Percentiles rank a stretch among this genome's conserved stretches.
Conservation (phyloP, 2,797 vertebrate species). For the Periparus ater region DNA sequence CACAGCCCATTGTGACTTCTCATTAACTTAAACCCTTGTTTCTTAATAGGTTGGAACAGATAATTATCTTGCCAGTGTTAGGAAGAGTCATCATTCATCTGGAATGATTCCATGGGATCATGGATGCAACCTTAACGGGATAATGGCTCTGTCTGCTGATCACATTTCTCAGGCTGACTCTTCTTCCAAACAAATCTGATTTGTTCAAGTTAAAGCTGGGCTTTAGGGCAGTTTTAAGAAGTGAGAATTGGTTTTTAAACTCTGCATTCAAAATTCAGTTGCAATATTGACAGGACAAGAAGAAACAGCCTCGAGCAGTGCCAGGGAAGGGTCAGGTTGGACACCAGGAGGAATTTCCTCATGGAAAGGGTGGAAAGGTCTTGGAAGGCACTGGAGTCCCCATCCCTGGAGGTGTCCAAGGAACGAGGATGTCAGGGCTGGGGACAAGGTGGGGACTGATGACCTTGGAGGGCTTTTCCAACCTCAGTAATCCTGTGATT, state of each 20-base stretch:
- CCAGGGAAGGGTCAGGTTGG: background rate
- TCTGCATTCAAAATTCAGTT: background rate
- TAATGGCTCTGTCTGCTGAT: slow-evolving; percentile 2
- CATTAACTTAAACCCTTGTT: background rate
- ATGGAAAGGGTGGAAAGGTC: background rate
- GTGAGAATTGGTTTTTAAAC: background rate
- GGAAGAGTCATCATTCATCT: background rate
- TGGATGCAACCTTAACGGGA: background rate
- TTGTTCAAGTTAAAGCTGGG: background rate
- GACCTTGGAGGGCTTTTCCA: background rate
- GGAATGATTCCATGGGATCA: background rate
- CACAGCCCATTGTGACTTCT: slow-evolving; percentile 23
- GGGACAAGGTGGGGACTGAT: background rate
- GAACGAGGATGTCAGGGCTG: background rate
- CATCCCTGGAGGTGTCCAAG: background rate
- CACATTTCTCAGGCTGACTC: background rate
- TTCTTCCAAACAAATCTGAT: background rate
- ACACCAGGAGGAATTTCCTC: background rate
- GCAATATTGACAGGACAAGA: background rate
- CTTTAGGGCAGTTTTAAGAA: background rate
- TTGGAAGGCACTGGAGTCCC: background rate
- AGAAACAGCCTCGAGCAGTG: rapidly evolving
- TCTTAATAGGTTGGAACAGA: slow-evolving; percentile 15
- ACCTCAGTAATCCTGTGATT: rapidly evolving
- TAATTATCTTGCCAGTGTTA: slow-evolving; percentile 5